Conservation (phyloP, 2,113 vertebrate genomes). For the Amblyopsis rosae region DNA sequence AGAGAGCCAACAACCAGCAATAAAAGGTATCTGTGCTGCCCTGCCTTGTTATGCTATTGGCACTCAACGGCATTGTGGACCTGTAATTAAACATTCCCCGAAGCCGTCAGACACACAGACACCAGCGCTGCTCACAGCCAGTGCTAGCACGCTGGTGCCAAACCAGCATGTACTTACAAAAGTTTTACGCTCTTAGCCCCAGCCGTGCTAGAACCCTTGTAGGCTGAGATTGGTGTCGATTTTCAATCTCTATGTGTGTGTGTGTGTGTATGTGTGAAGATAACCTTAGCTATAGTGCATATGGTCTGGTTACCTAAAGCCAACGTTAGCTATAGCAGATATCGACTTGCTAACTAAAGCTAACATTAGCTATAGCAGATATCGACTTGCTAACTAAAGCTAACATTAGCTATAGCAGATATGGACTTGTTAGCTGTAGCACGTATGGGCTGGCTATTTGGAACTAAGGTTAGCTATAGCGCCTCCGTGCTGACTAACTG, state of each 20-base stretch:
- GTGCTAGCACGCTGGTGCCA: background rate
- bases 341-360: slow-evolving; percentile 10
- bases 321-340: background rate
- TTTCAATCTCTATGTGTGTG: background rate
- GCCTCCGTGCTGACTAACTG: too few species aligned
- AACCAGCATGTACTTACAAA: slow-evolving; percentile 20
- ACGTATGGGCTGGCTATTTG: slow-evolving; percentile 3
- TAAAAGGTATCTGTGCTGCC: slow-evolving; percentile 22
- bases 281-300: background rate
- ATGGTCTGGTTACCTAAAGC: slow-evolving; percentile 7
- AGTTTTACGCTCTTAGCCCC: too few species aligned
- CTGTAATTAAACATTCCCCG: slow-evolving; percentile 31
- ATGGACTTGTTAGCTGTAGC: background rate
- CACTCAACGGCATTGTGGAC: slow-evolving; percentile 26
- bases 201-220: too few species aligned
- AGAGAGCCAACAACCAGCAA: too few species aligned
- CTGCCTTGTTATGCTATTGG: slow-evolving; percentile 23
- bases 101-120: slow-evolving; percentile 12
- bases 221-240: background rate
- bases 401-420: too few species aligned
- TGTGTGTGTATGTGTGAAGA: too few species aligned
- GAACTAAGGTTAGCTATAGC: too few species aligned
- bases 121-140: background rate
- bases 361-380: background rate
- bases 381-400: too few species aligned